Conservation (phyloP, 2,888 invertebrate species). For the Euplexia lucipara region DNA sequence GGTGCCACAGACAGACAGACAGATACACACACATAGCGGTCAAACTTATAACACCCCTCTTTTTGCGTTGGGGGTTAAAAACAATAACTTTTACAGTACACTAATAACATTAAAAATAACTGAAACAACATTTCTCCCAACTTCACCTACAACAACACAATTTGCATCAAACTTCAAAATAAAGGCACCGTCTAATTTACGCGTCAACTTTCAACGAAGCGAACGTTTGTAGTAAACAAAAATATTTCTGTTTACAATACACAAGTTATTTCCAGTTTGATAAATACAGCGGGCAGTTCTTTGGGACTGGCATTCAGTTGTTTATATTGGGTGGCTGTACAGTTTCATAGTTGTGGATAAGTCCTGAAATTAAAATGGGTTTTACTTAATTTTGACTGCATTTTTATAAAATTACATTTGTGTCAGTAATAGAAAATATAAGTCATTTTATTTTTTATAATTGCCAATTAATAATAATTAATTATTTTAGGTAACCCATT, state of each 20-base stretch:
- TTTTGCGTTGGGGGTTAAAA: no score
- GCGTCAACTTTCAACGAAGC: slow-evolving; percentile 60
- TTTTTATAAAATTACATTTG: no score
- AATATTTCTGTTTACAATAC: slow-evolving; percentile 74
- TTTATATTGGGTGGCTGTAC: slow-evolving; percentile 47
- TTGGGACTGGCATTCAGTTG: slow-evolving; percentile 59
- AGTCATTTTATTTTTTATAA: no score
- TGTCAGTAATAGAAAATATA: no score
- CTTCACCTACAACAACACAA: slow-evolving; percentile 42
- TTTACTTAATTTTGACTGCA: no score
- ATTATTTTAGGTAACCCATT: no score
- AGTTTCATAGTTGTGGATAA: slow-evolving; percentile 32
- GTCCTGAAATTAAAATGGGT: slow-evolving; percentile 10
- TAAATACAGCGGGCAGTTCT: slow-evolving; percentile 67
- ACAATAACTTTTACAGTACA: slow-evolving; percentile 12
- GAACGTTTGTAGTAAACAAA: slow-evolving; percentile 80
- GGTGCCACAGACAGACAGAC: no score
- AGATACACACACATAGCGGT: no score
- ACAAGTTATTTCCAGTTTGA: slow-evolving; percentile 68
- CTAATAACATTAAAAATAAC: slow-evolving; percentile 7
- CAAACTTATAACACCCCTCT: no score
- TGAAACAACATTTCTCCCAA: slow-evolving; percentile 39
- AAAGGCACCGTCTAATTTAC: slow-evolving; percentile 57
- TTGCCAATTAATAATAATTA: no score
- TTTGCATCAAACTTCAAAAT: slow-evolving; percentile 59